Percentiles rank a stretch among this genome's conserved stretches.
Evolutionary conservation across 2,797 vertebrate genomes (phyloP).

Genomic region (Hypotaenidia okinawae): DNA sequence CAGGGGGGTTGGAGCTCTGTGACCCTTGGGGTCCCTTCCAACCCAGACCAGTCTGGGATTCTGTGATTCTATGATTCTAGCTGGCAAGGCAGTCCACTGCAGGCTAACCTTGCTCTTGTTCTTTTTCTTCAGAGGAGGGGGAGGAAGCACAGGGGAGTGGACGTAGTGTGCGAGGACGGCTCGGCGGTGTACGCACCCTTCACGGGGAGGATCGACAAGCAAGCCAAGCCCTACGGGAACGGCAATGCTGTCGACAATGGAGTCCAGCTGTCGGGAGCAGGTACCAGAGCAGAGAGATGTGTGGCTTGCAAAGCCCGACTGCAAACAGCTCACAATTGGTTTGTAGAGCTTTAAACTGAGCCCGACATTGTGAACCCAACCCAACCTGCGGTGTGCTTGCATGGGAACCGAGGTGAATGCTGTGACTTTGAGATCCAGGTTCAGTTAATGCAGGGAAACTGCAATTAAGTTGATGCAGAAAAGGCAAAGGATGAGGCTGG

Average conservation of each 20-base stretch:
- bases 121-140: background rate
- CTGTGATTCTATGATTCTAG: background rate
- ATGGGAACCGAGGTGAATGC: background rate
- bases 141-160: slow-evolving; percentile 40
- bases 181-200: slow-evolving; percentile 76
- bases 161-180: slow-evolving; percentile 51
- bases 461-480: too few species aligned
- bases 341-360: background rate
- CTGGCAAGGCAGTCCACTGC: rapidly evolving
- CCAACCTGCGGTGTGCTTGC: background rate
- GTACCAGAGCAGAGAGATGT: background rate
- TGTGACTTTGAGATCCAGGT: background rate
- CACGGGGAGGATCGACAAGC: slow-evolving; percentile 66
- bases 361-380: background rate
- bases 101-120: background rate
- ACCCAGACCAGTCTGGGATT: too few species aligned
- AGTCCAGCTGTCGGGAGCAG: slow-evolving; percentile 76
- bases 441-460: background rate
- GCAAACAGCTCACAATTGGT: rapidly evolving
- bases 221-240: slow-evolving; percentile 59
- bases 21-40: too few species aligned
- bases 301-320: background rate
- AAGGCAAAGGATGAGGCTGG: background rate
- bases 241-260: slow-evolving; percentile 75
- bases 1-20: too few species aligned